Percentiles rank a stretch among this genome's conserved stretches.
phyloP scores from a whole-genome alignment of 2,113 vertebrate genomes.

The Delphinus delphis region DNA sequence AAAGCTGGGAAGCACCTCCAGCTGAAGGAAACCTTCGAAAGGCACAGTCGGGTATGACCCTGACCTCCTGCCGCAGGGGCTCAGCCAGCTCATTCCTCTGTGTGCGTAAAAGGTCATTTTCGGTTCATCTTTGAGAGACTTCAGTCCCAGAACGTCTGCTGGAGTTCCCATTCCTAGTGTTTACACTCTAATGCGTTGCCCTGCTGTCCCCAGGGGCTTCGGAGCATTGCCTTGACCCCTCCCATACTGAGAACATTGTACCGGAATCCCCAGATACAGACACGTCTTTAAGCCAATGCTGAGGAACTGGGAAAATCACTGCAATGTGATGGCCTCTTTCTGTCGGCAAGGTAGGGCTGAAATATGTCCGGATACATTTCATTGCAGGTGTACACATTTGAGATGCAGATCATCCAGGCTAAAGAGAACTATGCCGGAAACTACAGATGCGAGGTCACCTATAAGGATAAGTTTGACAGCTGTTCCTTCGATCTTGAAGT shows the following conservation, averaged over 20 bases:
- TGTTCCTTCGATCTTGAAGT: conserved; percentile 97
- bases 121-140: not conserved
- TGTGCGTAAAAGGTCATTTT: not conserved
- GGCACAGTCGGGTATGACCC: conserved; percentile 89
- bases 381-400: conserved; percentile 95
- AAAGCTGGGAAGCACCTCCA: conserved; percentile 98
- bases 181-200: not conserved
- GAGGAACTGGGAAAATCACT: not conserved
- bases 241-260: not conserved
- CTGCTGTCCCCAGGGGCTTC: no score
- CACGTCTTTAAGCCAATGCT: not conserved
- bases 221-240: not conserved
- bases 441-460: conserved; percentile 96
- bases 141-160: not conserved
- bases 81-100: not conserved
- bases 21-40: conserved; percentile 96
- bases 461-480: conserved; percentile 99
- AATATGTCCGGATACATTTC: not conserved
- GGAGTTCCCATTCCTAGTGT: not conserved
- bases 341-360: not conserved
- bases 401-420: conserved; percentile 99
- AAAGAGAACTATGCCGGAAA: conserved; percentile 98
- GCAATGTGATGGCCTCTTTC: not conserved
- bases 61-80: not conserved
- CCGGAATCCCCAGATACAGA: not conserved